A percentile compares a stretch with the other conserved stretches of the same genome.
Evolutionary conservation across 2,113 vertebrate genomes (phyloP).

Genomic region (Acrocephalus kingi): DNA sequence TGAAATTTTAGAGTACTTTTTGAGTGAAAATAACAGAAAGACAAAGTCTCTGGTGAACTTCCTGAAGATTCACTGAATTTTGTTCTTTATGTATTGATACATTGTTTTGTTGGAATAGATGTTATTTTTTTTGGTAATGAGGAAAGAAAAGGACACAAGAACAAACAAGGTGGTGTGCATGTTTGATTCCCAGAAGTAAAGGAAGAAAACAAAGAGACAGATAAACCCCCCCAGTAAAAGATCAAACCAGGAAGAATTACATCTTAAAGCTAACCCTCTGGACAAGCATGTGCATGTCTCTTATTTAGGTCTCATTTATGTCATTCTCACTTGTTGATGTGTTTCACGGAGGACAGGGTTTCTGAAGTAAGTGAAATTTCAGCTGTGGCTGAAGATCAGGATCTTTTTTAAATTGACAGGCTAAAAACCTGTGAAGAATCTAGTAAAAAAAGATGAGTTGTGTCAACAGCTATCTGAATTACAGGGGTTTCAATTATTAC

Average conservation of each 20-base stretch:
- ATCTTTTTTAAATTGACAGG: neutral
- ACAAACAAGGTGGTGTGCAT: neutral
- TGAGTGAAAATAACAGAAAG: neutral
- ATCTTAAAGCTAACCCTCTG: neutral
- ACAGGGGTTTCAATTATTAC: neutral
- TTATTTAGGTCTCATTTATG: neutral
- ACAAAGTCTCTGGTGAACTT: neutral
- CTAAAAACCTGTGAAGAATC: neutral
- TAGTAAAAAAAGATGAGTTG: neutral
- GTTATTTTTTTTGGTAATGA: neutral
- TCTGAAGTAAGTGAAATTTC: neutral
- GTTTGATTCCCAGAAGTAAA: neutral
- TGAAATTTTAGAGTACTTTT: neutral
- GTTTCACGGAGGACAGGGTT: neutral
- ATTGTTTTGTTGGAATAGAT: neutral
- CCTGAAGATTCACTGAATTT: neutral
- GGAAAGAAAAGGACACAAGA: neutral
- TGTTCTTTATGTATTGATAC: neutral
- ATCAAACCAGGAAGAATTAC: neutral
- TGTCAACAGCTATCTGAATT: neutral
- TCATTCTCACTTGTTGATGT: fast-evolving
- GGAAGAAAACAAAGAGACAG: neutral
- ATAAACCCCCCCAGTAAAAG: neutral
- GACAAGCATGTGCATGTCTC: neutral
- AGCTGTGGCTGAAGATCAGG: neutral